A percentile compares a stretch with the other conserved stretches of the same genome.
phyloP scores from a whole-genome alignment of 2,888 invertebrate species.

The Tipula lateralis region DNA sequence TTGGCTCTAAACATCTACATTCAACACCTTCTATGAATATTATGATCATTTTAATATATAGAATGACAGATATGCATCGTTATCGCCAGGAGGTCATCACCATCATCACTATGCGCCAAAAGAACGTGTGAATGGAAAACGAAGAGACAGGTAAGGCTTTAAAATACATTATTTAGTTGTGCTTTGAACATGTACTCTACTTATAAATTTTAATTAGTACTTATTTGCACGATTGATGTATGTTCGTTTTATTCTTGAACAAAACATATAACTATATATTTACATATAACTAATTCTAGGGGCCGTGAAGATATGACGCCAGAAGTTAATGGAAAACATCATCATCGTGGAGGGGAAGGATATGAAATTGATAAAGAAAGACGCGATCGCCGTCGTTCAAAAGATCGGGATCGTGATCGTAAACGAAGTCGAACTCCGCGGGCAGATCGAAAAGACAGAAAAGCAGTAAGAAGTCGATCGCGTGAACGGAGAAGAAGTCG shows the following conservation, averaged over 20 bases:
- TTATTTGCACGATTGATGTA: not conserved
- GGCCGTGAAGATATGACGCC: not conserved
- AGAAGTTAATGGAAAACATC: not conserved
- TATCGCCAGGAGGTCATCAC: not conserved
- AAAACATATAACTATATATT: not conserved
- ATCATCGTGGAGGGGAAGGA: constrained; percentile 35
- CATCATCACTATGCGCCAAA: not conserved
- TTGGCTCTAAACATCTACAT: constrained; percentile 11
- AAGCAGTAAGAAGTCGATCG: constrained; percentile 36
- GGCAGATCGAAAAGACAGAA: constrained; percentile 31
- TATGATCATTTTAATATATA: constrained; percentile 26
- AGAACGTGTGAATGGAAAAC: not conserved
- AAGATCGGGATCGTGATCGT: constrained; percentile 39
- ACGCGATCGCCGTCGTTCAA: constrained; percentile 43
- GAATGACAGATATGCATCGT: not conserved
- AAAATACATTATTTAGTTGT: not conserved
- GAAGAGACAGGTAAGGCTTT: not conserved
- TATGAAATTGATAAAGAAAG: constrained; percentile 37
- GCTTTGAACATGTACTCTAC: not conserved
- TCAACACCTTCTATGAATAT: constrained; percentile 19
- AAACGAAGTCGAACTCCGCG: constrained; percentile 42
- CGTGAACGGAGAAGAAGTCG: constrained; percentile 35
- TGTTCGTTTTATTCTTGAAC: not conserved
- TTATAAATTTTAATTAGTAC: too few relatives aligned
- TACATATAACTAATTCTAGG: not conserved